Percentiles rank a stretch among this genome's conserved stretches.
These are phyloP conservation scores for Nannoperca obscura DNA, from an alignment of 2,797 vertebrate species.

Conservation along the genomic window DNA sequence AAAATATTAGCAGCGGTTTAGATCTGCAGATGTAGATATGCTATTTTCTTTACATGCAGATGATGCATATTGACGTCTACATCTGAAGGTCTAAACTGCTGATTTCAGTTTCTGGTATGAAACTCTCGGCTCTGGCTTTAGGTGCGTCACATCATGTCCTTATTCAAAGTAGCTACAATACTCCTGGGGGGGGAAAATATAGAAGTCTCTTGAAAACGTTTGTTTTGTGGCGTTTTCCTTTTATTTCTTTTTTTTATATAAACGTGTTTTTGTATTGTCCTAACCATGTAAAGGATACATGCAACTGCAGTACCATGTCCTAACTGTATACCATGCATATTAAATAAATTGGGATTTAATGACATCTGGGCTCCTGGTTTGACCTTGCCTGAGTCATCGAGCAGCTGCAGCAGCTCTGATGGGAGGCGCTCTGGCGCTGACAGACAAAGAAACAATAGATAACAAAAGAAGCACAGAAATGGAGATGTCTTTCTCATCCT, in stretches of 20 bases:
- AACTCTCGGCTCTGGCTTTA: slow-evolving; percentile 21
- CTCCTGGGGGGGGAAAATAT: slow-evolving; percentile 19
- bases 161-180: slow-evolving; percentile 55
- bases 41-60: slow-evolving; percentile 24
- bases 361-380: slow-evolving; percentile 47
- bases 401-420: slow-evolving; percentile 37
- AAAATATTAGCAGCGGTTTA: not conserved
- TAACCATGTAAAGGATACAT: slow-evolving; percentile 68
- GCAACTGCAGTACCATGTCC: slow-evolving; percentile 69
- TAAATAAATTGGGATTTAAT: slow-evolving; percentile 81
- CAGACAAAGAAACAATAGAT: slow-evolving; percentile 30
- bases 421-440: slow-evolving; percentile 10
- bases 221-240: slow-evolving; percentile 48
- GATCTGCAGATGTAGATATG: not conserved
- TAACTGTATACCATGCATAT: slow-evolving; percentile 80
- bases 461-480: slow-evolving; percentile 14
- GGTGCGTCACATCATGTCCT: slow-evolving; percentile 36
- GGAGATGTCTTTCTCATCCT: slow-evolving; percentile 1
- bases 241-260: slow-evolving; percentile 73
- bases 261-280: slow-evolving; percentile 64
- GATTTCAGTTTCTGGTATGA: slow-evolving; percentile 18
- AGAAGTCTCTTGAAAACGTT: slow-evolving; percentile 40
- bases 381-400: slow-evolving; percentile 59
- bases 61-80: not conserved
- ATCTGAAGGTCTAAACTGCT: not conserved